A percentile compares a stretch with the other conserved stretches of the same genome.
Evolutionary conservation across 2,888 invertebrate genomes (phyloP).

Genomic region (Mesoligia furuncula): DNA sequence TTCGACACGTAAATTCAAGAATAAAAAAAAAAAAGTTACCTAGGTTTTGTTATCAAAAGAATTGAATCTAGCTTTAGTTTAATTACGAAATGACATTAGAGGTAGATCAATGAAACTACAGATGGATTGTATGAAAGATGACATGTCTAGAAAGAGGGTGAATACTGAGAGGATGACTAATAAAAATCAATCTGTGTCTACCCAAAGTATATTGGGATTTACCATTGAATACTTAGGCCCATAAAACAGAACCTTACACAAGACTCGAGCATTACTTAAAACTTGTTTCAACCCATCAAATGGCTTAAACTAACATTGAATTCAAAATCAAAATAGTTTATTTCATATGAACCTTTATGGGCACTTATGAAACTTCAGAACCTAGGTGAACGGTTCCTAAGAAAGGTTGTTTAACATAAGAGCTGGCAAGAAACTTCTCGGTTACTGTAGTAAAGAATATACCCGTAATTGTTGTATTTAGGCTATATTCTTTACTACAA

Average conservation of each 20-base stretch:
- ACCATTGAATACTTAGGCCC: not conserved
- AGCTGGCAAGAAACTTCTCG: not conserved
- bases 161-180: not conserved
- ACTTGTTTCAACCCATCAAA: not conserved
- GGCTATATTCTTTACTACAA: too few species aligned
- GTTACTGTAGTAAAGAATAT: too few species aligned
- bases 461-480: too few species aligned
- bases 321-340: not conserved
- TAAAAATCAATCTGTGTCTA: not conserved
- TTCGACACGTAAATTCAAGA: too few species aligned
- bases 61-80: not conserved
- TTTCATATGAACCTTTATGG: not conserved
- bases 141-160: not conserved
- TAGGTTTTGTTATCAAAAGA: constrained; percentile 4
- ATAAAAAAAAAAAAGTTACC: not conserved
- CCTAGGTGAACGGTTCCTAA: not conserved
- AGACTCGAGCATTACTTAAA: not conserved
- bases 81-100: not conserved
- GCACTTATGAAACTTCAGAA: not conserved
- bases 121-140: not conserved
- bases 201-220: too few species aligned
- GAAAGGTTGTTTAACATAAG: not conserved
- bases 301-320: not conserved
- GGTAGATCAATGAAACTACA: not conserved
- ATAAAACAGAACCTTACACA: not conserved